These are phyloP conservation scores for Enteromius thamalakanensis DNA, from an alignment of 2,797 vertebrate genomes.

Conservation along the genomic window DNA sequence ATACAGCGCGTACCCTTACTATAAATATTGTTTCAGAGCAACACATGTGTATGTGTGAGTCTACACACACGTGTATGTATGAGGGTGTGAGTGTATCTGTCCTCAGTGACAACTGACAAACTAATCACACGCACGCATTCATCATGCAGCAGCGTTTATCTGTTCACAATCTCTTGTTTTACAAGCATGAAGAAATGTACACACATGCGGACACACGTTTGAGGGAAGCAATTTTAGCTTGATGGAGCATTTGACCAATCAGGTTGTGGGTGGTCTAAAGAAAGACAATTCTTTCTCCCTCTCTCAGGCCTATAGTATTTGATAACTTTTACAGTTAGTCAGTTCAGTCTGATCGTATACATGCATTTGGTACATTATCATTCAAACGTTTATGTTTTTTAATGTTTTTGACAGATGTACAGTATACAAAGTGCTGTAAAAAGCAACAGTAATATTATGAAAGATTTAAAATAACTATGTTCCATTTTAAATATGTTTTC, in stretches of 20 bases:
- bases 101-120: constrained; percentile 34
- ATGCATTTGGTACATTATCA: background rate
- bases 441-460: background rate
- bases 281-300: constrained; percentile 10
- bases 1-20: constrained; percentile 20
- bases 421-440: background rate
- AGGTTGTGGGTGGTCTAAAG: constrained; percentile 47
- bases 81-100: constrained; percentile 44
- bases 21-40: constrained; percentile 39
- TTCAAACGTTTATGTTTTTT: background rate
- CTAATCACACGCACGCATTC: constrained; percentile 17
- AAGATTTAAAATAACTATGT: background rate
- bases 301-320: background rate
- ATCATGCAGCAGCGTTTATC: constrained; percentile 33
- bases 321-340: background rate
- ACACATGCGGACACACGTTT: constrained; percentile 24
- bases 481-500: background rate
- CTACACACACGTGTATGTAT: constrained; percentile 21
- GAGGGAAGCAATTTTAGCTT: constrained; percentile 46
- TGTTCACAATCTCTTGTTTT: constrained; percentile 43
- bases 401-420: background rate
- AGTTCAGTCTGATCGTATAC: background rate
- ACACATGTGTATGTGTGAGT: constrained; percentile 35
- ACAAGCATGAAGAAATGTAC: constrained; percentile 23
- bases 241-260: constrained; percentile 48